phyloP scores from a whole-genome alignment of 2,797 vertebrate genomes.

The Sebastes hubbsi region DNA sequence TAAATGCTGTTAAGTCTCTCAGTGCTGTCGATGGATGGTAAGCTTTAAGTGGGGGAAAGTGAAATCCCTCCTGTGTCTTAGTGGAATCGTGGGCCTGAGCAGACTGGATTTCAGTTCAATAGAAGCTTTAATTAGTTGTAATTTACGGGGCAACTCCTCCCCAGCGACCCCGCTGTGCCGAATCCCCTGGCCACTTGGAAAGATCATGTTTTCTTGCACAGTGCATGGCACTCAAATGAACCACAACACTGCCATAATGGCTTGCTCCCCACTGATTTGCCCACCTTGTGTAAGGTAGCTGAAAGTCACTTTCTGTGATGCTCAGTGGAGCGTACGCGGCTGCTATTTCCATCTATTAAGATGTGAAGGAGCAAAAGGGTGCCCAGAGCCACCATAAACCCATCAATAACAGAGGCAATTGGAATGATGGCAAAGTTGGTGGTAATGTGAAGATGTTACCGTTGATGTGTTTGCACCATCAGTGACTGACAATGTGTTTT shows the following conservation, averaged over 20 bases:
- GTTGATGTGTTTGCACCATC: slow-evolving; percentile 56
- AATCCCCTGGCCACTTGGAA: slow-evolving; percentile 81
- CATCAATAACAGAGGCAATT: slow-evolving; percentile 63
- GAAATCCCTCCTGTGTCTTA: slow-evolving; percentile 70
- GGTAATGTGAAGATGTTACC: slow-evolving; percentile 55
- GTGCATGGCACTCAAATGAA: slow-evolving; percentile 82
- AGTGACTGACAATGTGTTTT: slow-evolving; percentile 63
- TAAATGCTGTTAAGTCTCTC: slow-evolving; percentile 40
- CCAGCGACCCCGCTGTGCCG: slow-evolving; percentile 74
- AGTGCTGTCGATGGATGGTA: slow-evolving; percentile 50
- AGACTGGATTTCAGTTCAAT: slow-evolving; percentile 75
- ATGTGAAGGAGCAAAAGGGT: slow-evolving; percentile 74
- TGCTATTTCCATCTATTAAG: slow-evolving; percentile 91
- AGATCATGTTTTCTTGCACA: slow-evolving; percentile 81
- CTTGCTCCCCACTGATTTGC: slow-evolving; percentile 84
- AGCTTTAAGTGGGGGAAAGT: slow-evolving; percentile 61
- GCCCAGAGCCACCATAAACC: slow-evolving; percentile 65
- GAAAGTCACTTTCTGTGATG: slow-evolving; percentile 86
- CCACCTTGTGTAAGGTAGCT: slow-evolving; percentile 87
- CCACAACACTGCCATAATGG: slow-evolving; percentile 81
- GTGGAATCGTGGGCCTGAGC: slow-evolving; percentile 62
- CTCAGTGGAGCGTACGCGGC: slow-evolving; percentile 79
- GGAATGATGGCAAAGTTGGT: slow-evolving; percentile 59
- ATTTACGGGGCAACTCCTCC: slow-evolving; percentile 82
- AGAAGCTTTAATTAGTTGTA: slow-evolving; percentile 84